Evolutionary conservation across 2,113 vertebrate species (phyloP).

Genomic region (Mellivora capensis): DNA sequence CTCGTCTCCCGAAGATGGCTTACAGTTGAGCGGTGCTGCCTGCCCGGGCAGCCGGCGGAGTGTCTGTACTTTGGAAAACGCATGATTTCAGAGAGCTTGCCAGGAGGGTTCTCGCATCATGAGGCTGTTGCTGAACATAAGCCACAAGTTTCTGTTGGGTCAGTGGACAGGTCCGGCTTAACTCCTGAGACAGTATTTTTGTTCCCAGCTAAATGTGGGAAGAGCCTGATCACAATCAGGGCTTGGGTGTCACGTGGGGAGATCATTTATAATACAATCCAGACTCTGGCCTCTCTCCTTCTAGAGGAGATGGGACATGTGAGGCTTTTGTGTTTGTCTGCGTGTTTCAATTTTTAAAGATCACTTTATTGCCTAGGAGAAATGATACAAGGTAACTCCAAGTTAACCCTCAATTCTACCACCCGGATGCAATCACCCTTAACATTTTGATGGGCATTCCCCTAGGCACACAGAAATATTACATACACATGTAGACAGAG

Average conservation of each 20-base stretch:
- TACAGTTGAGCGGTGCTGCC: fast-evolving
- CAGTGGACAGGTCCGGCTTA: fast-evolving
- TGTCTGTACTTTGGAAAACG: neutral
- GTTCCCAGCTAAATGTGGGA: neutral
- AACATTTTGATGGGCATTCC: neutral
- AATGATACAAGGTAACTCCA: neutral
- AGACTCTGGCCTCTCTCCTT: neutral
- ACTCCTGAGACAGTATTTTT: neutral
- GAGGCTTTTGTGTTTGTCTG: neutral
- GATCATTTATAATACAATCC: neutral
- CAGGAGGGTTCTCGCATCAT: fast-evolving
- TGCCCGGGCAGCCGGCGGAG: neutral
- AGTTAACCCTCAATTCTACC: neutral
- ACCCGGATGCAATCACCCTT: neutral
- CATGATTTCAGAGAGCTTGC: fast-evolving
- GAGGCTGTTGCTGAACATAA: neutral
- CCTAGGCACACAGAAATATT: neutral
- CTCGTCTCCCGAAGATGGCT: neutral
- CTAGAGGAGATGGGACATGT: neutral
- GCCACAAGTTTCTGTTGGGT: neutral
- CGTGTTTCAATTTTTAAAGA: neutral
- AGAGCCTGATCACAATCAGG: neutral
- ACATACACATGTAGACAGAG: neutral
- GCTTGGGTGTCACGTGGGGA: neutral
- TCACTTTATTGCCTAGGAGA: neutral